Conservation (phyloP, 1,140 invertebrate genomes). For the Aphis gossypii region DNA sequence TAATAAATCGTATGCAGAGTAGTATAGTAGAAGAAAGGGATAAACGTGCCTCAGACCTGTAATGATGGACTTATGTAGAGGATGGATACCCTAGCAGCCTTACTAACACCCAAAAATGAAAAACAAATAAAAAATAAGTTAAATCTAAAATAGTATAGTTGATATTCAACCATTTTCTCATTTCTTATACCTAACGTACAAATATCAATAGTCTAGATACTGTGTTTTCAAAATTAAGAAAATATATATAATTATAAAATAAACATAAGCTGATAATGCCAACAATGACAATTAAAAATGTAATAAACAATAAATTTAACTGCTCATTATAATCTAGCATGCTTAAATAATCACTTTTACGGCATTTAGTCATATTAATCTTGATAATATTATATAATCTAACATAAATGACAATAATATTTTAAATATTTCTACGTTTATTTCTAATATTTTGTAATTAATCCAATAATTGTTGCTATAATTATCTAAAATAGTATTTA, state of each 20-base stretch:
- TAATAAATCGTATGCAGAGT: constrained; percentile 39
- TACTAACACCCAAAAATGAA: neutral
- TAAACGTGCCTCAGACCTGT: constrained; percentile 19
- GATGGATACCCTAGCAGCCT: neutral
- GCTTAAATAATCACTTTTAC: neutral
- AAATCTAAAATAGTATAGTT: neutral
- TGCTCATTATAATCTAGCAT: neutral
- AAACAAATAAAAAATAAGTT: neutral
- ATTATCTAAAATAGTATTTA: neutral
- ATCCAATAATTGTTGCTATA: neutral
- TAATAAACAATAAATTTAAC: neutral
- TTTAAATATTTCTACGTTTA: no score
- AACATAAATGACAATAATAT: neutral
- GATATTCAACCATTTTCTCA: neutral
- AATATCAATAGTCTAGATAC: neutral
- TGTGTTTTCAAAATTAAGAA: neutral
- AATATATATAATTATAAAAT: constrained; percentile 10
- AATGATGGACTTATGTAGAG: constrained; percentile 30
- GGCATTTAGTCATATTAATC: neutral
- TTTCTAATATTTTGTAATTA: neutral
- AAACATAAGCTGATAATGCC: neutral
- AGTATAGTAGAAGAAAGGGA: constrained; percentile 18
- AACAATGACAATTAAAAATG: neutral
- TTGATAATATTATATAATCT: no score
- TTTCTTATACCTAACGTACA: neutral